Base-by-base conservation (phyloP, 35 echinoderm and acorn worm genomes). In the Strongylocentrotus purpuratus region DNA sequence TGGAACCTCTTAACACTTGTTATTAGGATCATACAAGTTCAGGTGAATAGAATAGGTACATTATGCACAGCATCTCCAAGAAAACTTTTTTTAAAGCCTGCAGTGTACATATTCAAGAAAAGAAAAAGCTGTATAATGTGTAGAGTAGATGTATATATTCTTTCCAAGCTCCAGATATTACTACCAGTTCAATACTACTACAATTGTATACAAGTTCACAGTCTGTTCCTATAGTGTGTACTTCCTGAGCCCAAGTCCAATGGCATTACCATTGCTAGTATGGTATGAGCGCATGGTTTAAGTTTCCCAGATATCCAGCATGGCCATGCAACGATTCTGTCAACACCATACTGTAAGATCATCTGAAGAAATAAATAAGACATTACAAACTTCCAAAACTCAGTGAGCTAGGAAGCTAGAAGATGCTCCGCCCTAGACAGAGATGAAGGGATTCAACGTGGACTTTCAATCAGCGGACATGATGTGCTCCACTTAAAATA, bases 401-500 rank as follows among this genome's bases (percentile, higher is more conserved):
- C 9, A 45, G 87, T 11, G 31, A 93, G n/a, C n/a, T n/a, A n/a
- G 31, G 91, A 22, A 46, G 45, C 6, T 1, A 28, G 46, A 48
- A 46, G 91, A 47, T 28, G n/a, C 91, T 78, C 17, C 25, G 91
- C 45, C 91, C 7, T 9, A 3, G 91, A 93, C 91, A 50, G 47
- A 50, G 91, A 47, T 93, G 91, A 31, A 33, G 18, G 48, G 33
- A 32, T 93, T 31, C 48, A 93, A 93, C 32, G 58, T 46, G 91
- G n/a, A 32, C 46, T 32, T 58, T 93, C 91, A 47, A 93, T 93
- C 91, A 93, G 48, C 91, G 11, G 11, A 48, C 32, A 58, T 50
- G 91, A 93, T 93, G 91, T 46, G 46, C 91, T 93, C 91, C 91
- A 93, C 91, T 93, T 93, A 93, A 93, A 93, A 93, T 93, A 93